Conservation (phyloP, 2,888 invertebrate genomes). For the Noctuana brunneofusca region DNA sequence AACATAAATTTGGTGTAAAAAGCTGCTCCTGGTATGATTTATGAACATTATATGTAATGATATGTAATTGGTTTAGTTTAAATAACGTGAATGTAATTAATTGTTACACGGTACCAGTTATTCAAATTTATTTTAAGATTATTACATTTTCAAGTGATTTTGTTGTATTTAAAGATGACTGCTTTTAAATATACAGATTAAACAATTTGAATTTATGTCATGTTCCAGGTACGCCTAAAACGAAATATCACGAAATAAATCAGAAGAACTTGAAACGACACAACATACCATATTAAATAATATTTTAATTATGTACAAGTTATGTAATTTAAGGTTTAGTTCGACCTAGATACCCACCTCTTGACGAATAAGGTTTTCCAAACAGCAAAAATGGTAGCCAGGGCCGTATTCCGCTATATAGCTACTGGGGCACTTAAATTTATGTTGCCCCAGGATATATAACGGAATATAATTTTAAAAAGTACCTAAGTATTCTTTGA, state of each 20-base stretch:
- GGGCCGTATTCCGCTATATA: neutral
- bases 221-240: slow-evolving; percentile 74
- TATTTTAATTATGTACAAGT: slow-evolving; percentile 61
- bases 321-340: slow-evolving; percentile 56
- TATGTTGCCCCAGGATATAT: no score
- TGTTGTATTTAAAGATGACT: neutral
- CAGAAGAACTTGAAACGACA: slow-evolving; percentile 53
- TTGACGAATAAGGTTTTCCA: slow-evolving; percentile 6
- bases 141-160: neutral
- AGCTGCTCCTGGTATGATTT: neutral
- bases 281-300: slow-evolving; percentile 50
- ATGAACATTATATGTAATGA: neutral
- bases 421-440: neutral
- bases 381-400: neutral
- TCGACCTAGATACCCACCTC: slow-evolving; percentile 62
- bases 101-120: slow-evolving; percentile 36
- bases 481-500: no score
- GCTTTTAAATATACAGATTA: neutral
- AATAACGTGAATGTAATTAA: slow-evolving; percentile 27
- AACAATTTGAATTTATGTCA: slow-evolving; percentile 17
- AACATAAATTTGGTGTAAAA: neutral
- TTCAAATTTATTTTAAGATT: neutral
- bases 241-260: slow-evolving; percentile 53
- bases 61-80: neutral
- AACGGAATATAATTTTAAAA: no score